Base-by-base conservation (phyloP, 2,888 invertebrate species). In the Abrostola triplasia region DNA sequence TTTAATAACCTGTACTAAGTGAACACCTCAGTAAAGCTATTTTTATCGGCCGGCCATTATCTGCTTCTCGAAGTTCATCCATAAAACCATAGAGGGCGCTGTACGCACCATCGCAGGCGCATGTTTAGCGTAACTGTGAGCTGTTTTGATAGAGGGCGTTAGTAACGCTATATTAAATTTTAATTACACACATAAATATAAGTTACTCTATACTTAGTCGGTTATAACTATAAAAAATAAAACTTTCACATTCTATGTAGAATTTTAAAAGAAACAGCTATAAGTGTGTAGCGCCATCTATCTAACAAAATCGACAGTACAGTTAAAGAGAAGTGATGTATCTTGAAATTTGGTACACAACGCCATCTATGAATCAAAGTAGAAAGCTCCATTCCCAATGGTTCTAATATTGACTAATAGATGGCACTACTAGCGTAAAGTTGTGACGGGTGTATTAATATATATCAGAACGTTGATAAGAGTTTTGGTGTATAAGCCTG, bases 41-140 rank as follows among this genome's bases (percentile, higher is more conserved):
- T 6, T 0, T 10, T 9, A 0, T 41, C 1, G 6, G 0, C 24
- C 5, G 11, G 5, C 5, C 6, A 58, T 55, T 53, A 52, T 6
- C 52, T 58, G 61, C 44, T 40, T 12, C 6, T 12, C 4, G 0
- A 44, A 68, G 52, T 71, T 73, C 55, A 0, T 0, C 0, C 0
- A 7, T 0, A 11, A 11, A n/a, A 41, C 5, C n/a, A 55, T 57
- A 80, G 79, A 71, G 76, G 79, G 70, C 73, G 65, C 0, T 56
- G 44, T 44, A n/a, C n/a, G 7, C 5, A 51, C 6, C 50, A 59
- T 51, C 79, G 80, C 80, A 51, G 24, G 79, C 80, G 79, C 77
- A 78, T 1, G 7, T 10, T 41, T 36, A 6, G 42, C 0, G 5
- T 37, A 10, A 48, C 36, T n/a, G 11, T 38, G 12, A 0, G 13